Evolutionary conservation across 2,113 vertebrate species (phyloP).

Genomic region (Mastomys natalensis): DNA sequence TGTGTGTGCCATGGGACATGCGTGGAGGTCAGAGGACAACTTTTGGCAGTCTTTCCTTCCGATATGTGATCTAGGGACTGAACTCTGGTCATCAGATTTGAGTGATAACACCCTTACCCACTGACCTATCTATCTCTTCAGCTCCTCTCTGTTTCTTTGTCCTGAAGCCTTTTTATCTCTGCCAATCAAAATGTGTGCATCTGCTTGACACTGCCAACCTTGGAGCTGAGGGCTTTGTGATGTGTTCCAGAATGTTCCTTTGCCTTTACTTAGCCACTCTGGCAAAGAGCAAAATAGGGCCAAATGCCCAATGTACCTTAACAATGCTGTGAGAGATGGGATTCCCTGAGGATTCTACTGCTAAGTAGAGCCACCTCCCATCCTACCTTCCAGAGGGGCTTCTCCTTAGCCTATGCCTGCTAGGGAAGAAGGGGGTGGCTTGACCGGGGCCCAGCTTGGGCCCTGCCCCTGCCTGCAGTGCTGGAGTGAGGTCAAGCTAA

Average conservation of each 20-base stretch:
- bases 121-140: background rate
- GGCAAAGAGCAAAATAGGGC: background rate
- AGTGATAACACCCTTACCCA: background rate
- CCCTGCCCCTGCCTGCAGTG: constrained; percentile 4
- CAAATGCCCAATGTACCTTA: background rate
- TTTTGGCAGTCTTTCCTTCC: background rate
- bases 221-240: background rate
- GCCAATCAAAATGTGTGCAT: background rate
- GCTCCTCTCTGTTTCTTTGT: background rate
- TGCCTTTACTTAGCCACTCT: background rate
- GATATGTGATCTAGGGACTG: background rate
- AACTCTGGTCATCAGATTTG: background rate
- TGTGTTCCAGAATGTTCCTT: background rate
- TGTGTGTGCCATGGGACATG: background rate
- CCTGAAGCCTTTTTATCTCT: background rate
- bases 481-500: constrained; percentile 48
- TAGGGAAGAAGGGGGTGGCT: background rate
- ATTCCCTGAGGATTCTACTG: background rate
- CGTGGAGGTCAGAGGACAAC: background rate
- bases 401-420: background rate
- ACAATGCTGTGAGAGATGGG: background rate
- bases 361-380: background rate
- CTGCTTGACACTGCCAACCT: background rate
- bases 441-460: background rate
- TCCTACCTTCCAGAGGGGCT: background rate